A percentile compares a stretch with the other conserved stretches of the same genome.
Conservation (phyloP, 1,140 invertebrate species). For the Ganaspis sp. region DNA sequence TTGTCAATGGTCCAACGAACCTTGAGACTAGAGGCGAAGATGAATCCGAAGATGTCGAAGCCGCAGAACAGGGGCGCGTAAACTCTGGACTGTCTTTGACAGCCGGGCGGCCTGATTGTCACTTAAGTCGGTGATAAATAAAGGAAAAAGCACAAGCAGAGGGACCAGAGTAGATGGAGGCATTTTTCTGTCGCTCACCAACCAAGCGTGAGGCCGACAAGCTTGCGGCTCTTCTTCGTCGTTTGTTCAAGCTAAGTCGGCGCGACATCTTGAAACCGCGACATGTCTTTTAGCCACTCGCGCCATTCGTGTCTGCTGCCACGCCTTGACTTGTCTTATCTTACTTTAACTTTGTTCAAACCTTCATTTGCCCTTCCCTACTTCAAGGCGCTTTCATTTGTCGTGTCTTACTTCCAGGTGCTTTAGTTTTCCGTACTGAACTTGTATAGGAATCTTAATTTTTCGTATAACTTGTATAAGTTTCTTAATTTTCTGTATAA, state of each 20-base stretch:
- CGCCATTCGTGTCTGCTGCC: conserved; percentile 48
- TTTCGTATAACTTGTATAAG: too few relatives aligned
- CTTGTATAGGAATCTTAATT: too few relatives aligned
- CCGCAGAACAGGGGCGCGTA: conserved; percentile 5
- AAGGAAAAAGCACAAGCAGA: conserved; percentile 37
- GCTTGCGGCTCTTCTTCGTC: conserved; percentile 65
- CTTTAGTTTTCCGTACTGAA: too few relatives aligned
- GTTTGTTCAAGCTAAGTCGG: conserved; percentile 70
- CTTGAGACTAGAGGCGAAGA: conserved; percentile 1
- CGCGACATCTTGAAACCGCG: conserved; percentile 73
- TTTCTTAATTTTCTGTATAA: too few relatives aligned
- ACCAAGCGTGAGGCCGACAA: conserved; percentile 74
- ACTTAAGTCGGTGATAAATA: conserved; percentile 54
- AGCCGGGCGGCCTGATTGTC: conserved; percentile 46
- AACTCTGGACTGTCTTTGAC: conserved; percentile 46
- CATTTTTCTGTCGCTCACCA: conserved; percentile 58
- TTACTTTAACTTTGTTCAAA: too few relatives aligned
- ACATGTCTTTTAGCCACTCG: conserved; percentile 68
- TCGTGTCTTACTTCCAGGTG: too few relatives aligned
- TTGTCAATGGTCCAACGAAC: conserved; percentile 12
- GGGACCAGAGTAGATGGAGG: conserved; percentile 43
- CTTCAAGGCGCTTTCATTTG: too few relatives aligned
- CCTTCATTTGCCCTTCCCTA: too few relatives aligned
- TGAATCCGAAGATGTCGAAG: conserved; percentile 4
- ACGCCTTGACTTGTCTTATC: conserved; percentile 13